Evolutionary conservation across 1,140 invertebrate species (phyloP).

Genomic region (Rhynchophorus ferrugineus): DNA sequence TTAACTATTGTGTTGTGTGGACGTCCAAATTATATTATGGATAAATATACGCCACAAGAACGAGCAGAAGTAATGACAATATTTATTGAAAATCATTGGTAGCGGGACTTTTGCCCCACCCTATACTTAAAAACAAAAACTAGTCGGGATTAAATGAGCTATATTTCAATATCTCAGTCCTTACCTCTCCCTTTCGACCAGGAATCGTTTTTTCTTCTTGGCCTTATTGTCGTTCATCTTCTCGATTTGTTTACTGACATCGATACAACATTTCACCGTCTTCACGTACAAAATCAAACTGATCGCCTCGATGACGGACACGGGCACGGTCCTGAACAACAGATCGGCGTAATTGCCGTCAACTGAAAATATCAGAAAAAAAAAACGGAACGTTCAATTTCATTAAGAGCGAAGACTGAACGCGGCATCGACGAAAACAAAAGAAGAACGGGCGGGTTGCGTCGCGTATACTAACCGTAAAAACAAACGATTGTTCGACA

Average conservation of each 20-base stretch:
- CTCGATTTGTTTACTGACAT: constrained; percentile 1
- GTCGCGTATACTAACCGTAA: too few species aligned
- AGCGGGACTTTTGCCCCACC: too few species aligned
- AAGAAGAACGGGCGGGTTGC: too few species aligned
- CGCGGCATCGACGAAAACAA: too few species aligned
- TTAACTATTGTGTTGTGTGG: too few species aligned
- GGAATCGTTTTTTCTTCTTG: neutral
- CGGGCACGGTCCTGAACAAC: neutral
- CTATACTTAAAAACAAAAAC: too few species aligned
- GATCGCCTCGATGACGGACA: neutral
- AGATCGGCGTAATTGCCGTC: constrained; percentile 4
- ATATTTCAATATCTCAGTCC: neutral
- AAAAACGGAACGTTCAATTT: neutral
- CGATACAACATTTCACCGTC: neutral
- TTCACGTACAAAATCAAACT: neutral
- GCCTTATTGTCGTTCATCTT: neutral
- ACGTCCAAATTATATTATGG: too few species aligned
- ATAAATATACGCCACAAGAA: too few species aligned
- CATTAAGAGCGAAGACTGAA: neutral
- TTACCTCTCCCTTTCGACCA: neutral
- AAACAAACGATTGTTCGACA: too few species aligned
- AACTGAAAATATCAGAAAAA: neutral
- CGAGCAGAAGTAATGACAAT: too few species aligned
- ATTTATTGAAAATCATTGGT: too few species aligned
- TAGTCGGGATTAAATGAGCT: constrained; percentile 3